Evolutionary conservation across 2,888 invertebrate genomes (phyloP), one percentile per base, ranked within the genome.

Genomic region (Amphipoea lucens): DNA sequence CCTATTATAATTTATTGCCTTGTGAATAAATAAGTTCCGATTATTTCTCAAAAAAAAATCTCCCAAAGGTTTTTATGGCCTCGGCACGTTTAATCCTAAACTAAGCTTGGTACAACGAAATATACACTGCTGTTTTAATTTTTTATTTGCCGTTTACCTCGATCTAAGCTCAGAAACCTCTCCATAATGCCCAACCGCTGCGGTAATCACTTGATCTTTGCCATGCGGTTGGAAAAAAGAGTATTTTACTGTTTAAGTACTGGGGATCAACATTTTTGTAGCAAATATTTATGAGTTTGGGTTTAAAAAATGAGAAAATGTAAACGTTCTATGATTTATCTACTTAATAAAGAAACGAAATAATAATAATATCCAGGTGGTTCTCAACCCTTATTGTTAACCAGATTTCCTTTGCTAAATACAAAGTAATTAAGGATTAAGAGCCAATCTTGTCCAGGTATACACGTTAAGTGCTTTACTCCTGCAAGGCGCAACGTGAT

Each of bases 171-270:
- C 69, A 69, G 80, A 63, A 77, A 76, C 71, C 83, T 73, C 79
- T 63, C 74, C 29, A 72, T 71, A 79, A 82, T 79, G 65, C 75
- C 74, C 67, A 7, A 54, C 84, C 70, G 69, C 77, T 29, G 76
- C 36, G 72, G 80, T 88, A 88, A 88, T 88, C 88, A 81, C 85
- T 88, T 88, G 88, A 88, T 88, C 88, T 88, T 85, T 80, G 74
- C 79, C 75, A 66, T 66, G 79, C 82, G 76, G 69, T 70, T 67
- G 66, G 29, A 48, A 85, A 81, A 83, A 86, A 69, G 42, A 80
- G 79, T 82, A 82, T 83, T 82, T 79, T 65, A 67, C 73, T 72
- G 63, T 71, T 29, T 81, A 83, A 88, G 79, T 77, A 82, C 74
- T 79, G 14, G 17, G 67, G 78, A 79, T 81, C 72, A 79, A 70